Evolutionary conservation across 2,797 vertebrate genomes (phyloP).

Genomic region (Tauraco hartlaubi): DNA sequence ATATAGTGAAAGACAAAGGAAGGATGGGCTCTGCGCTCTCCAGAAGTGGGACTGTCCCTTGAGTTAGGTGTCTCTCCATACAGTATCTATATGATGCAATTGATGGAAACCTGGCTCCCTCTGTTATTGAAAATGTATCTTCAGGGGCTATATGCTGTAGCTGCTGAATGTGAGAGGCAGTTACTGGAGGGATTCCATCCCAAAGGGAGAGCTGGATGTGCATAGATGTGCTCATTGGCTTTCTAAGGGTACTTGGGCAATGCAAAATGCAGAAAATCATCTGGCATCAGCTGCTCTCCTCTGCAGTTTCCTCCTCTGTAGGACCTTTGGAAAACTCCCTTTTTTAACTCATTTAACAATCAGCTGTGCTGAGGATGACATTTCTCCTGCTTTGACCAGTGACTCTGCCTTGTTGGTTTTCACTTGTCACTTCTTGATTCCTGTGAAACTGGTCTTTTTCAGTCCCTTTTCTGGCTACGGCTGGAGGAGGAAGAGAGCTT

Average conservation of each 20-base stretch:
- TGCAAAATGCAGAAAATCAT: background rate
- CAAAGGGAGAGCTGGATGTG: background rate
- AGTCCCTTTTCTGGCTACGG: background rate
- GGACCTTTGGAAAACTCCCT: background rate
- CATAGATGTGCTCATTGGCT: background rate
- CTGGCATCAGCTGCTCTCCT: background rate
- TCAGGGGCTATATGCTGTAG: background rate
- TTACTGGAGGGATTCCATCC: background rate
- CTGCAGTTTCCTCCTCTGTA: background rate
- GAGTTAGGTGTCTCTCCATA: background rate
- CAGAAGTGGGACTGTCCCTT: background rate
- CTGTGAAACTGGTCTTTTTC: background rate
- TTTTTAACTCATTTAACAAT: background rate
- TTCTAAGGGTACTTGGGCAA: background rate
- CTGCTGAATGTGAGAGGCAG: background rate
- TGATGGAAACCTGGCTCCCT: background rate
- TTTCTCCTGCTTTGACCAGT: background rate
- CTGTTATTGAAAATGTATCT: background rate
- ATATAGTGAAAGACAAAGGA: background rate
- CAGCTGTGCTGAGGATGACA: background rate
- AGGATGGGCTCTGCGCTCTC: fast-evolving
- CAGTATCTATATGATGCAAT: background rate
- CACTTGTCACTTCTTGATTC: background rate
- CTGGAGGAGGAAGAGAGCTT: background rate
- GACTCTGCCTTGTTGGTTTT: background rate